Percentiles rank a stretch among this genome's conserved stretches.
These are phyloP conservation scores for Tipula helvola DNA, from an alignment of 2,888 invertebrate species.

Conservation along the genomic window DNA sequence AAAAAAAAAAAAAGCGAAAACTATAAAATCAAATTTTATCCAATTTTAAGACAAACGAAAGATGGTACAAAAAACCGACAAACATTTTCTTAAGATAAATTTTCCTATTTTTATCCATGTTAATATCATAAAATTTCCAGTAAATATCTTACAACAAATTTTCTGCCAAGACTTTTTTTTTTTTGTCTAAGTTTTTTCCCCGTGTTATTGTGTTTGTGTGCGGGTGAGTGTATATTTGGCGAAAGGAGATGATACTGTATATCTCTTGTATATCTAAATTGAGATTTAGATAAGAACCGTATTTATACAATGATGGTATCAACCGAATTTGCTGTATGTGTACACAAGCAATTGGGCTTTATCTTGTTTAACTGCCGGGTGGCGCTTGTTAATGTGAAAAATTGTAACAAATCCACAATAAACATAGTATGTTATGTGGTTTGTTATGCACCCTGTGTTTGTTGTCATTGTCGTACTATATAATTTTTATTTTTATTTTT, in stretches of 20 bases:
- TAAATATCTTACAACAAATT: constrained; percentile 4
- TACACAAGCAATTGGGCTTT: background rate
- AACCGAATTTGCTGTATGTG: background rate
- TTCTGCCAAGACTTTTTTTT: background rate
- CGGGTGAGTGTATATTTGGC: background rate
- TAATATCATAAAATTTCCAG: background rate
- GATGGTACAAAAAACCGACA: background rate
- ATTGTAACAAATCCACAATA: background rate
- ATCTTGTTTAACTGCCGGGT: background rate
- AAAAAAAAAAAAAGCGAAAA: background rate
- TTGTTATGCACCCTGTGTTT: background rate
- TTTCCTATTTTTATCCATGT: background rate
- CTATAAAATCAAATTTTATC: background rate
- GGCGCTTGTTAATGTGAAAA: background rate
- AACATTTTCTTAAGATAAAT: background rate
- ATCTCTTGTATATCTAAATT: background rate
- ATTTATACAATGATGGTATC: background rate
- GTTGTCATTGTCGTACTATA: background rate
- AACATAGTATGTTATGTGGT: background rate
- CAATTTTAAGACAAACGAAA: background rate
- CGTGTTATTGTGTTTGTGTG: too few species aligned
- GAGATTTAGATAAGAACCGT: background rate
- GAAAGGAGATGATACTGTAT: background rate
- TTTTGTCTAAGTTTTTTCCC: too few species aligned
- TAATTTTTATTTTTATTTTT: background rate